Evolutionary conservation across 2,113 vertebrate species (phyloP).

Genomic region (Odocoileus hemionus): DNA sequence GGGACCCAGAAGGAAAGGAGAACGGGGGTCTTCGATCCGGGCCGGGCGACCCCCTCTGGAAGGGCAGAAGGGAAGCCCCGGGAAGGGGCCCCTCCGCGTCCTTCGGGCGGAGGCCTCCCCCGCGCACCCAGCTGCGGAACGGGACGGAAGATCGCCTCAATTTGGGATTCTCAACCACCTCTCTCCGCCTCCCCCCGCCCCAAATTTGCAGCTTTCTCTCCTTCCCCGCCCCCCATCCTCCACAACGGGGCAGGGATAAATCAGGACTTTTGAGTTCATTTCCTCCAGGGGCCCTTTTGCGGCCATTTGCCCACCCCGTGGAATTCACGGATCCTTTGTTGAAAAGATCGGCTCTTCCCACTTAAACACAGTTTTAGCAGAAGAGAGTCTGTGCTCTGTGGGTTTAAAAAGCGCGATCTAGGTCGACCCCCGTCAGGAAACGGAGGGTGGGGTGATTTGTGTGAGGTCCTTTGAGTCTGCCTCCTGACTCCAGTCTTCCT

Average conservation of each 20-base stretch:
- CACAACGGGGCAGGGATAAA: fast-evolving
- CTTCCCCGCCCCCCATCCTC: not conserved
- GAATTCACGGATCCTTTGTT: not conserved
- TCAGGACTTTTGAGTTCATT: not conserved
- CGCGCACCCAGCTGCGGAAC: fast-evolving
- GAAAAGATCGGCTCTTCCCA: not conserved
- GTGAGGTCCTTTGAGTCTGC: not conserved
- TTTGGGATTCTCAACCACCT: not conserved
- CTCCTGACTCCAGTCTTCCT: not conserved
- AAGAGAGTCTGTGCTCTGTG: not conserved
- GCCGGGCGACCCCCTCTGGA: not conserved
- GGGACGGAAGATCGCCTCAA: not conserved
- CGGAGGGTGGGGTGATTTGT: not conserved
- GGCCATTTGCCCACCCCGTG: not conserved
- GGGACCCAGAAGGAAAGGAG: fast-evolving
- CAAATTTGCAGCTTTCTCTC: not conserved
- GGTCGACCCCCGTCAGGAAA: not conserved
- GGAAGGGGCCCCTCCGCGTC: not conserved
- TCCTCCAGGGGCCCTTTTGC: too few relatives aligned
- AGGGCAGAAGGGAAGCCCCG: not conserved
- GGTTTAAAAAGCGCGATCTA: not conserved
- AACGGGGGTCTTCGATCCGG: not conserved
- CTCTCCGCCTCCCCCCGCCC: not conserved
- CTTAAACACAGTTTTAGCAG: not conserved
- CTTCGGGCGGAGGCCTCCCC: not conserved